These are phyloP conservation scores for Kryptolebias ocellatus DNA, from an alignment of 2,797 vertebrate genomes.

Conservation along the genomic window DNA sequence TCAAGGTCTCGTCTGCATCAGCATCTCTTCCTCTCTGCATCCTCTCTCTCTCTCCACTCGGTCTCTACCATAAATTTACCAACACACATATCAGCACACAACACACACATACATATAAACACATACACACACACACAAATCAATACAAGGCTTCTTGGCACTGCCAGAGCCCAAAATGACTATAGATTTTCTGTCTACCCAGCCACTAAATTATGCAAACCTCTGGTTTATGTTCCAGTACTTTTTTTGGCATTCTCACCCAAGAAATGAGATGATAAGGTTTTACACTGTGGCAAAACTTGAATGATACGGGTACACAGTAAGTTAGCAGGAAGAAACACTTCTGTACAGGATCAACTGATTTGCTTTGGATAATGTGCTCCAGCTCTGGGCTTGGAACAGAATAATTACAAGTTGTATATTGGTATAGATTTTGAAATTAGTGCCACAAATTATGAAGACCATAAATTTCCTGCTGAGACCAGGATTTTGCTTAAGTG, in stretches of 20 bases:
- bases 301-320: constrained; percentile 5
- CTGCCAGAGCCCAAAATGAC: constrained; percentile 89
- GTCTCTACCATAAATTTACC: constrained; percentile 74
- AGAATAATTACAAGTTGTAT: constrained; percentile 35
- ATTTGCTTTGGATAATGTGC: background rate
- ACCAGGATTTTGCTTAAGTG: constrained; percentile 61
- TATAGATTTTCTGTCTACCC: constrained; percentile 91
- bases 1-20: constrained; percentile 69
- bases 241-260: constrained; percentile 64
- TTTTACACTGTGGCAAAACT: constrained; percentile 29
- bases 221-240: constrained; percentile 71
- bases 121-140: constrained; percentile 67
- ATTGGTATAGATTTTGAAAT: constrained; percentile 46
- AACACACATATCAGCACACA: constrained; percentile 46
- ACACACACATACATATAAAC: constrained; percentile 42
- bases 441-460: constrained; percentile 43
- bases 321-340: background rate
- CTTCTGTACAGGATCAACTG: background rate
- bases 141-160: constrained; percentile 87
- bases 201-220: constrained; percentile 89
- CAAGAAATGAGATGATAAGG: constrained; percentile 18
- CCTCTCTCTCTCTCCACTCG: constrained; percentile 29
- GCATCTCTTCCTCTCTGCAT: constrained; percentile 34
- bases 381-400: constrained; percentile 15
- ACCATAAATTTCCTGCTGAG: constrained; percentile 53